A percentile compares a stretch with the other conserved stretches of the same genome.
Evolutionary conservation across 2,113 vertebrate species (phyloP).

Genomic region (Brienomyrus brachyistius): DNA sequence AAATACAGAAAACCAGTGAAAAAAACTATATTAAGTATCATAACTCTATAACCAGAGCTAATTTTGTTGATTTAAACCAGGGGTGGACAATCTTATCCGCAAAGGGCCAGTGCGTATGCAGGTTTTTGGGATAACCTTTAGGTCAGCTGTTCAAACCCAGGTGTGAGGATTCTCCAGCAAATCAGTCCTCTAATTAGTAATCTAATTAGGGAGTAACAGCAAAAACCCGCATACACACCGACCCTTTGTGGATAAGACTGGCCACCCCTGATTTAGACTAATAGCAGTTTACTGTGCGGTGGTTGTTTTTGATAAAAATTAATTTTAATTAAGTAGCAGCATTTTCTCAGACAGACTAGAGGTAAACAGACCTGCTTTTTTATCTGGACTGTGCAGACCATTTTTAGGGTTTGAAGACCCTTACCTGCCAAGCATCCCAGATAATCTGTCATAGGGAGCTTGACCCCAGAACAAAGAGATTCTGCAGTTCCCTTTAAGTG

Average conservation of each 20-base stretch:
- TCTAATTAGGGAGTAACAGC: too few relatives aligned
- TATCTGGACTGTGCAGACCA: not conserved
- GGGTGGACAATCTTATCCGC: too few relatives aligned
- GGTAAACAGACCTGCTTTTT: not conserved
- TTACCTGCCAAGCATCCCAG: not conserved
- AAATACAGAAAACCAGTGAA: not conserved
- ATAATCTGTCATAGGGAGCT: slow-evolving; percentile 27
- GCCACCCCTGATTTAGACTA: not conserved
- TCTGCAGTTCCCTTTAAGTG: slow-evolving; percentile 71
- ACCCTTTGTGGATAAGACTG: too few relatives aligned
- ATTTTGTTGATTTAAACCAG: not conserved
- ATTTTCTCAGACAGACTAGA: not conserved
- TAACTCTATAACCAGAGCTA: not conserved
- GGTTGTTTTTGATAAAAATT: not conserved
- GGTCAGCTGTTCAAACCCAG: too few relatives aligned
- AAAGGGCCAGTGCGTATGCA: too few relatives aligned
- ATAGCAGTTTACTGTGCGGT: not conserved
- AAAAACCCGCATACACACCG: too few relatives aligned
- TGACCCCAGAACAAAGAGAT: slow-evolving; percentile 55
- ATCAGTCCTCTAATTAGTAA: too few relatives aligned
- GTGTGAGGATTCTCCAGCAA: too few relatives aligned
- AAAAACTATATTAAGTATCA: not conserved
- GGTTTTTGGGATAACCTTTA: too few relatives aligned
- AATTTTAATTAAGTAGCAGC: not conserved
- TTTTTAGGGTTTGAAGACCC: not conserved